A percentile compares a stretch with the other conserved stretches of the same genome.
Conservation (phyloP, 1,140 invertebrate genomes). For the Drosophila kepulauana region DNA sequence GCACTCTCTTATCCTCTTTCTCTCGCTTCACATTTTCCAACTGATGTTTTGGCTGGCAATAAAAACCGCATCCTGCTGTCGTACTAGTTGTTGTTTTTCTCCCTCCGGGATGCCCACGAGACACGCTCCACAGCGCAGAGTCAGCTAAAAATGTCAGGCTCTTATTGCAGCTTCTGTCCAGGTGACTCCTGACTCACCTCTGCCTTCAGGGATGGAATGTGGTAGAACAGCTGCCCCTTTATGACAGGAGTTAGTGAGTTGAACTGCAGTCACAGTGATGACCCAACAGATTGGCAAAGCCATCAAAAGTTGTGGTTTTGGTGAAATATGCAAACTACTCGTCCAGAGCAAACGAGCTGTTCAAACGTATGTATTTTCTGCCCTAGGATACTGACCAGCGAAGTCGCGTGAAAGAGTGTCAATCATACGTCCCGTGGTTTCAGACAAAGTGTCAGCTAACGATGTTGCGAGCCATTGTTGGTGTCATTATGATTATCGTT, state of each 20-base stretch:
- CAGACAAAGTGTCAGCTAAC: slow-evolving; percentile 5
- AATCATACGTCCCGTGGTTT: slow-evolving; percentile 42
- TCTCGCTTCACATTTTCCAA: background rate
- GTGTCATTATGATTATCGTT: slow-evolving; percentile 46
- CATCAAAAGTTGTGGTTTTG: slow-evolving; percentile 17
- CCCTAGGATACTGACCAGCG: slow-evolving; percentile 3
- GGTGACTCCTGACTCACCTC: background rate
- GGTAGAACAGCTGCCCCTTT: background rate
- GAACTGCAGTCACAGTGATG: background rate
- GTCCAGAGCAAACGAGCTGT: background rate
- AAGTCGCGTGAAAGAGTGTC: slow-evolving; percentile 46
- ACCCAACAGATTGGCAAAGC: slow-evolving; percentile 7
- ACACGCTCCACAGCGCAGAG: slow-evolving; percentile 19
- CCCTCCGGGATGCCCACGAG: background rate
- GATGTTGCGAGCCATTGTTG: slow-evolving; percentile 15
- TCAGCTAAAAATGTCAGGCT: slow-evolving; percentile 54
- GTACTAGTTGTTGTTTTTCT: too few species aligned
- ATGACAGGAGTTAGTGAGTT: slow-evolving; percentile 6
- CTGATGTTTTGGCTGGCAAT: slow-evolving; percentile 19
- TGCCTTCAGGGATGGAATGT: background rate
- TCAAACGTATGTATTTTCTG: background rate
- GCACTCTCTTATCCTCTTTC: background rate
- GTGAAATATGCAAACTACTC: slow-evolving; percentile 5
- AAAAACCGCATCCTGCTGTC: slow-evolving; percentile 28
- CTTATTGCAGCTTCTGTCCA: slow-evolving; percentile 26